Conservation (phyloP, 1,140 invertebrate species). For the Cotesia vestalis region DNA sequence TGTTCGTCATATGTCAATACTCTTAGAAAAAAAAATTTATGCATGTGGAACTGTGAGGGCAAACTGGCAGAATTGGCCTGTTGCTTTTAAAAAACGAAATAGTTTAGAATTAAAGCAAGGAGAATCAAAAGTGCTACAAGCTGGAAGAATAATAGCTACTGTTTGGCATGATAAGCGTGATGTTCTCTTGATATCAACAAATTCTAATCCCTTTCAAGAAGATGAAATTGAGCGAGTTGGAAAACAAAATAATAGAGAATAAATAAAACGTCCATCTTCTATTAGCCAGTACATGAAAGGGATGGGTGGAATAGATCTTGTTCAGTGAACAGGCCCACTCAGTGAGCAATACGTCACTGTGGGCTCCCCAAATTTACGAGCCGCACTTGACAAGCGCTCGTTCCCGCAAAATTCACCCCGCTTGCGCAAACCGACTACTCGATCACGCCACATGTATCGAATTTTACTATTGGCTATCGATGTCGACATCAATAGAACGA, state of each 20-base stretch:
- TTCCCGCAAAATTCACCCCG: no score
- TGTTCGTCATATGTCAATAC: conserved; percentile 28
- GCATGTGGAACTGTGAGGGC: conserved; percentile 32
- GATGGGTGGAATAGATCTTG: conserved; percentile 40
- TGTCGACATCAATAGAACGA: no score
- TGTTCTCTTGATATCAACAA: conserved; percentile 29
- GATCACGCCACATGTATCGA: no score
- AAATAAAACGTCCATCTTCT: conserved; percentile 3
- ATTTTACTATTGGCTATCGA: no score
- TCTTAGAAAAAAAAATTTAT: conserved; percentile 35
- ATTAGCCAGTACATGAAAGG: conserved; percentile 14
- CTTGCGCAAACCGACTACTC: no score
- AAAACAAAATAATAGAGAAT: conserved; percentile 3
- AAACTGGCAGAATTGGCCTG: conserved; percentile 35
- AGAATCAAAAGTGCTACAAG: conserved; percentile 22
- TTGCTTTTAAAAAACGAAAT: conserved; percentile 26
- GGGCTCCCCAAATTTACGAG: no score
- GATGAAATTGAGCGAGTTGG: neutral
- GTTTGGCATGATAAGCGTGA: conserved; percentile 36
- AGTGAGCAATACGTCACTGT: no score
- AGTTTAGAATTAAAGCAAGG: conserved; percentile 29
- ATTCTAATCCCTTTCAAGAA: conserved; percentile 20
- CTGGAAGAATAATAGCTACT: conserved; percentile 26
- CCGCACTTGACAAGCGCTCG: no score
- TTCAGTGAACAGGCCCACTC: no score